Base-by-base conservation (phyloP, 2,113 vertebrate species). In the Bufo bufo region DNA sequence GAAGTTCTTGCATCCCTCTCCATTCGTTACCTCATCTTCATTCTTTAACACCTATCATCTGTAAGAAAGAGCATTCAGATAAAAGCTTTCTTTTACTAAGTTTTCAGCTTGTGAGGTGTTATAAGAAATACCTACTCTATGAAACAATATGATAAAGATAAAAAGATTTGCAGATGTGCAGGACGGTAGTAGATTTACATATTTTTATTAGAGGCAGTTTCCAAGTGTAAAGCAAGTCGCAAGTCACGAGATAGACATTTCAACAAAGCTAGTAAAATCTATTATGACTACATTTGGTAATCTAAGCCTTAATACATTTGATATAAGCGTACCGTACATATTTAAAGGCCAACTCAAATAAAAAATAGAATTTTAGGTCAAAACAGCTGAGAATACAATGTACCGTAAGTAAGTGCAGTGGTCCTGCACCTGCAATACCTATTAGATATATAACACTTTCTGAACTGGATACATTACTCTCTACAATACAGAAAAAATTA, bases 1-100 rank as follows among this genome's bases (percentile, higher is more conserved):
- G 65, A 82, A 87, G 43, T 58, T 63, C 14, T 82, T 82, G 65
- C 54, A 82, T 82, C 66, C 56, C n/a, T 59, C 33, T 63, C 58
- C 69, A 47, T 61, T 9, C 17, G 23, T 87, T 72, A 87, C 86
- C 79, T 87, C 79, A 82, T 66, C 52, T 69, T 74, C 56, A 20
- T 63, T 75, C 33, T 50, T 17, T 75, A 82, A 87, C 52, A 75
- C 86, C 79, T 87, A 75, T 72, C 79, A 82, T 87, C 33, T 82
- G 69, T 75, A 82, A 50, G 10, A 66, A 74, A 82, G 16, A 63
- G 56, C 65, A 82, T 50, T 19, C 69, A 87, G 75, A 75, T 75
- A 50, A 75, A 75, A 75, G 72, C 72, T 50, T 79, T 52, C 50
- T 54, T 33, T 7, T 47, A 6, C 77, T 54, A 79, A 23, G 63